Base-by-base conservation (phyloP, 2,888 invertebrate species). In the Mesoligia furuncula region DNA sequence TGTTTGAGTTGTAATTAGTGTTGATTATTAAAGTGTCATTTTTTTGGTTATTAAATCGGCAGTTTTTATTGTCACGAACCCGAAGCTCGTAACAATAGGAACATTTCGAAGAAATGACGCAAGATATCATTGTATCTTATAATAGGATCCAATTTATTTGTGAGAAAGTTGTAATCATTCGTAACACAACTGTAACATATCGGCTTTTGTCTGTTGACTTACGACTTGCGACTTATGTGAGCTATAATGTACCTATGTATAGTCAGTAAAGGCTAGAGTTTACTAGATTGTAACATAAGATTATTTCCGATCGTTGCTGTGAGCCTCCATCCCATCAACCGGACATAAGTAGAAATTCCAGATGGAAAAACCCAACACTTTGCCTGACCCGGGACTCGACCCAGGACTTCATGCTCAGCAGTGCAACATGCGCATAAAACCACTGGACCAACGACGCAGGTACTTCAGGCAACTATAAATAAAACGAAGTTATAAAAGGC, bases 111-210 rank as follows among this genome's bases (percentile, higher is more conserved):
- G 42, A 68, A 79, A 42, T 9, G 2, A 11, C 8, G 2, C 42
- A 61, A 61, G 13, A 31, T 0, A 9, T 39, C 7, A 54, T 48
- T 48, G 27, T 61, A 27, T 8, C 9, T 9, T 69, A 8, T 6
- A 67, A 24, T 2, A 3, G 31, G 2, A 24, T 39, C 24, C 27
- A 31, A n/a, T 20, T 42, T 42, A 51, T 64, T 64, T 80, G 45
- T 24, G 27, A 24, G 31, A n/a, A 57, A 72, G n/a, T 48, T 65
- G 24, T 79, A 27, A 54, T n/a, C 31, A 48, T 64, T 57, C 6
- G 7, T n/a, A 51, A 48, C 20, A 54, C n/a, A 24, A 39, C 17
- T 57, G 54, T 73, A 69, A 71, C 45, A 51, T 83, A 70, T 75
- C n/a, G 59, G 20, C 42, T 48, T 75, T 54, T 15, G 48, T 81